Base-by-base conservation (phyloP, 2,888 invertebrate species). In the Artemia sinica region DNA sequence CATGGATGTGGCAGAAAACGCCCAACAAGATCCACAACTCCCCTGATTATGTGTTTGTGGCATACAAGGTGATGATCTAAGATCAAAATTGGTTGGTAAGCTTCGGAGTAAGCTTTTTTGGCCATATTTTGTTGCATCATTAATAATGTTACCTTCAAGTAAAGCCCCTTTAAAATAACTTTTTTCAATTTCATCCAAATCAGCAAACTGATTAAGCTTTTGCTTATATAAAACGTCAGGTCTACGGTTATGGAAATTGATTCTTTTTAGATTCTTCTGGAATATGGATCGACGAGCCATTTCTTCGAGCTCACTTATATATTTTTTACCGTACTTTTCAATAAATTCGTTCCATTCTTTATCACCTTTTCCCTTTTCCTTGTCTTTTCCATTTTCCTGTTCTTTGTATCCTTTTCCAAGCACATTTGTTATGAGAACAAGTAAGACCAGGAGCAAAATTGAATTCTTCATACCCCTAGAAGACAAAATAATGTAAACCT, bases 1-100 rank as follows among this genome's bases (percentile, higher is more conserved):
- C 63, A 58, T 58, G 63, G 63, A n/a, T n/a, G 63, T 58, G 63
- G 63, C 58, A 18, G 63, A 11, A 28, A 58, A 58, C 14, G 63
- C n/a, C 63, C 63, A 58, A 28, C 63, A 58, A 28, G 63, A 58
- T 11, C 63, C 63, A 58, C 63, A 58, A 10, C 8, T 10, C 8
- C 63, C 63, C 9, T 58, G 63, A 28, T 58, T 28, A 18, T 58
- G 63, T 8, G 10, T 10, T 18, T n/a, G 63, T 58, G 63, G 63
- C 63, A 58, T 58, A 28, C 63, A 58, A 28, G 63, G n/a, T 58
- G 63, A n/a, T 18, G n/a, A 18, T 58, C 63, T 58, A n/a, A 58
- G 63, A 10, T 58, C 63, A 9, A 58, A n/a, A 28, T n/a, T 18
- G 9, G 63, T 58, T 28, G 63, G 63, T 9, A 58, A 28, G 63